phyloP scores from a whole-genome alignment of 2,113 vertebrate genomes.

The Phaetusa simplex region DNA sequence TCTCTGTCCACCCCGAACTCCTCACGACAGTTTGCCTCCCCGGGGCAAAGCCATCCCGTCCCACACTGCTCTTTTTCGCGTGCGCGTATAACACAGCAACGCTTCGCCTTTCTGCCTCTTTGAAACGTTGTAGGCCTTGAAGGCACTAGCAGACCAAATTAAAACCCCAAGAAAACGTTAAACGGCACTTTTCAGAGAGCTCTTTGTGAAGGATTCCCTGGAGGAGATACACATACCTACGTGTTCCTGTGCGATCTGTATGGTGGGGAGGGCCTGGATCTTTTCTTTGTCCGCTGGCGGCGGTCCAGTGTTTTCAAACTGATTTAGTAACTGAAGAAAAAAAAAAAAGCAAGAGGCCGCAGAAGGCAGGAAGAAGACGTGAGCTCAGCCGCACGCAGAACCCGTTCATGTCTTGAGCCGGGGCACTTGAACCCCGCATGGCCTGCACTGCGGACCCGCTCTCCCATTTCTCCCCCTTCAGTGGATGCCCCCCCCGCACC shows the following conservation, averaged over 20 bases:
- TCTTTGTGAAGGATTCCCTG: neutral
- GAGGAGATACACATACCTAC: conserved; percentile 78
- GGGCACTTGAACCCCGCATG: neutral
- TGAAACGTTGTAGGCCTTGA: neutral
- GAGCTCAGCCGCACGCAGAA: neutral
- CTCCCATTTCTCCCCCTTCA: neutral
- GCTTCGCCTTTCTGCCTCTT: neutral
- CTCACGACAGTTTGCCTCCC: neutral
- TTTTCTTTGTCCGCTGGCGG: conserved; percentile 95
- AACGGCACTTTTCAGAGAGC: neutral
- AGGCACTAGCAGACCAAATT: neutral
- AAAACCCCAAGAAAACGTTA: neutral
- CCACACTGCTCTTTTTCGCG: neutral
- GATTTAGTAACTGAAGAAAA: conserved; percentile 90
- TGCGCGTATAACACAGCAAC: neutral
- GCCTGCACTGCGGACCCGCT: accelerated
- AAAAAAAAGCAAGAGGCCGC: conserved; percentile 3
- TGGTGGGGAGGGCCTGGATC: conserved; percentile 92
- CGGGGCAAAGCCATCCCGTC: neutral
- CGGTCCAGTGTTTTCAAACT: conserved; percentile 97
- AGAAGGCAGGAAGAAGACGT: neutral
- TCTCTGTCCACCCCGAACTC: neutral
- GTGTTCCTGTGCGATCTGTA: conserved; percentile 91
- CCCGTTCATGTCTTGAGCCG: neutral
- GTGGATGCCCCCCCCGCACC: accelerated